Base-by-base conservation (phyloP, 2,113 vertebrate genomes). In the Pithys albifrons region DNA sequence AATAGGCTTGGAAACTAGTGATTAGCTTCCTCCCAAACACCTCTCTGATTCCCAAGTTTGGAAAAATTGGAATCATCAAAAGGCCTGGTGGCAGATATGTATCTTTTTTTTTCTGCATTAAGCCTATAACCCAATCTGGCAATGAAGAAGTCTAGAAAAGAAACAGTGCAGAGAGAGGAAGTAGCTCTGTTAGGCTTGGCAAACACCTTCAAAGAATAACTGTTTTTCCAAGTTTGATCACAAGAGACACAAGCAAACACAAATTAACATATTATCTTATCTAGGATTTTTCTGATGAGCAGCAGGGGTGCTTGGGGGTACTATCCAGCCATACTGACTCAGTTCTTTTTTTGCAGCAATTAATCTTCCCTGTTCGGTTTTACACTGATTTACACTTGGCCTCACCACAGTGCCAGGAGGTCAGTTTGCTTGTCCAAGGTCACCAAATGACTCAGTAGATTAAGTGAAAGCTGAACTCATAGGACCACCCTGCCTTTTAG, bases 111-210 rank as follows among this genome's bases (percentile, higher is more conserved):
- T 51, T 84, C 74, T 80, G 49, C 19, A 55, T 48, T 51, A 24
- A 77, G 49, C 51, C 65, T 91, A 55, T 88, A 95, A 97, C 77
- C 89, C 58, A 85, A 15, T 71, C 52, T 95, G 79, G 88, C 72
- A 90, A 52, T 45, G 71, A 59, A 89, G 91, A 87, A 85, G 20
- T 35, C 87, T 93, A 80, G 51, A 88, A 86, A 83, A 90, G 82
- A 91, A 96, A 64, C 51, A 80, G 23, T 54, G 55, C 20, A 78
- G 87, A 57, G 74, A 51, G 73, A 66, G 88, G 88, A 95, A 88
- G 79, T 6, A 88, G 67, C 52, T 92, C 90, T 90, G 82, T 64
- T 69, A 84, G 76, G n/a, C 65, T 95, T 97, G 96, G 95, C 95
- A 97, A 84, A 48, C 39, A 59, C 20, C 64, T 96, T 71, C 90